Evolutionary conservation across 2,888 invertebrate species (phyloP), one percentile per base, ranked within the genome.

Genomic region (Ditula angustiorana): DNA sequence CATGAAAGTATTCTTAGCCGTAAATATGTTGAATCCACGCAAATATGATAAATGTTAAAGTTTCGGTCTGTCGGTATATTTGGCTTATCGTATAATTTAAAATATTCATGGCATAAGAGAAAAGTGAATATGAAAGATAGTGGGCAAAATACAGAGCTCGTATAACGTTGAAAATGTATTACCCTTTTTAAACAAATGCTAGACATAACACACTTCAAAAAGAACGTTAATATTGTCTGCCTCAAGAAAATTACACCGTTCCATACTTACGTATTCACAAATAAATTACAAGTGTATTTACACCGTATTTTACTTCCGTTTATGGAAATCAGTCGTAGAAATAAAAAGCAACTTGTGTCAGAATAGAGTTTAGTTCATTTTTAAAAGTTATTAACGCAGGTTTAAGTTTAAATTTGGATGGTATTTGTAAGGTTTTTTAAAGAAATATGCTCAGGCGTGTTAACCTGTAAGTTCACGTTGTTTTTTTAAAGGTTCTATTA

Each of bases 261-360:
- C 23, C 50, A 30, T 52, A 50, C 41, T 63, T 44, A 57, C 50
- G 49, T 57, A 57, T 63, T 63, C 63, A 57, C 44, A 57, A 57
- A 52, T 44, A 46, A 50, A 57, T 63, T 57, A 63, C 50, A 57
- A 21, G 57, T 52, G 11, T 57, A 57, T 63, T 57, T 63, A 57
- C 63, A 52, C 44, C 50, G 57, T 50, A 41, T 57, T 57, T 57
- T 30, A 33, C 30, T 30, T 24, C 49, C 57, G 41, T 21, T 23
- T 28, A 10, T 19, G 62, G 16, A 19, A 24, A 26, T n/a, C 41
- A 19, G 41, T 16, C 41, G 5, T 16, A 7, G 8, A 19, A 19
- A 8, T 19, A 7, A 10, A 41, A 41, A 30, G 30, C 1, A 8
- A 10, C 16, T 7, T 7, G 16, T 16, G 10, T 19, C 10, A 8